Evolutionary conservation across 2,888 invertebrate species (phyloP).

Genomic region (Agrotis exclamationis): DNA sequence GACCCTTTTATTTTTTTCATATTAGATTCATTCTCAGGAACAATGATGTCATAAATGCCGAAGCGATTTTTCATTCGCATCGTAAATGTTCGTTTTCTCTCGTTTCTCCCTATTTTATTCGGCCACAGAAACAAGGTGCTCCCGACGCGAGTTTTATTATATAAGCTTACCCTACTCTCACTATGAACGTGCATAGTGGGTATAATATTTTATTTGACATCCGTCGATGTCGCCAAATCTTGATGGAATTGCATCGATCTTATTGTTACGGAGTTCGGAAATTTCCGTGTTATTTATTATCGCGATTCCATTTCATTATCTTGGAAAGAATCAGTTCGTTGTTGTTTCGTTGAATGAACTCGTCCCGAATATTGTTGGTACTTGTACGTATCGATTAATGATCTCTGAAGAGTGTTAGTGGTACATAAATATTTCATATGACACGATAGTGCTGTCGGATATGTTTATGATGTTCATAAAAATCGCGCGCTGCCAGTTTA

Average conservation of each 20-base stretch:
- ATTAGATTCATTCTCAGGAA: slow-evolving; percentile 79
- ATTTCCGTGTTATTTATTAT: not conserved
- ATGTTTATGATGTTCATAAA: slow-evolving; percentile 83
- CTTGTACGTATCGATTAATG: slow-evolving; percentile 73
- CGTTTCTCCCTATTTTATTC: slow-evolving; percentile 71
- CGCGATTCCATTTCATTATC: slow-evolving; percentile 5
- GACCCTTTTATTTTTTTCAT: slow-evolving; percentile 73
- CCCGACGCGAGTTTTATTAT: slow-evolving; percentile 65
- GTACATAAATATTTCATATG: slow-evolving; percentile 82
- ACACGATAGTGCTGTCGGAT: slow-evolving; percentile 82
- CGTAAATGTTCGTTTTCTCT: slow-evolving; percentile 76
- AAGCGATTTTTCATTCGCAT: slow-evolving; percentile 83
- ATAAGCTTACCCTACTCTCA: slow-evolving; percentile 52
- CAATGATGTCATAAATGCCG: slow-evolving; percentile 84
- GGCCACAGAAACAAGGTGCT: slow-evolving; percentile 75
- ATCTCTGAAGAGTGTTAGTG: slow-evolving; percentile 77
- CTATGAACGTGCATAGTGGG: slow-evolving; percentile 40
- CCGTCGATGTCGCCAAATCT: slow-evolving; percentile 6
- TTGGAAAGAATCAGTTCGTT: not conserved
- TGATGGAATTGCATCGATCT: slow-evolving; percentile 25
- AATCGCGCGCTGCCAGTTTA: slow-evolving; percentile 70
- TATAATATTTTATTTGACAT: slow-evolving; percentile 51
- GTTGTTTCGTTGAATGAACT: slow-evolving; percentile 58
- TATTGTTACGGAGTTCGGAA: slow-evolving; percentile 8
- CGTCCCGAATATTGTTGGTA: slow-evolving; percentile 43